Evolutionary conservation across 1,140 invertebrate genomes (phyloP).

Genomic region (Heliconius hewitsoni): DNA sequence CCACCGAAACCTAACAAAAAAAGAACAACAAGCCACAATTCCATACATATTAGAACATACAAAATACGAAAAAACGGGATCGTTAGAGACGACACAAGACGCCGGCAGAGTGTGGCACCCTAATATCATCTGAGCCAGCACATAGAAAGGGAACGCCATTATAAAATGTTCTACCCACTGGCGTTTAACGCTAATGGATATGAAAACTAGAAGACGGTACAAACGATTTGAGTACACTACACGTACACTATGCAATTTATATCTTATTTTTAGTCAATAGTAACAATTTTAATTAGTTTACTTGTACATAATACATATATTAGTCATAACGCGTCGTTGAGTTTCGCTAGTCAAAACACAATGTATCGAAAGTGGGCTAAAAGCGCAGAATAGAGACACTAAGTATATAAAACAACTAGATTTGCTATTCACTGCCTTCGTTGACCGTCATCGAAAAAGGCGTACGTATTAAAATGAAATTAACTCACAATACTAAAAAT

Average conservation of each 20-base stretch:
- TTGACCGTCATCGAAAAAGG: too few relatives aligned
- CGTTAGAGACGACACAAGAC: not conserved
- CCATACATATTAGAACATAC: not conserved
- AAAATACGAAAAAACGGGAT: not conserved
- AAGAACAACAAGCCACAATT: not conserved
- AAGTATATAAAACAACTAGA: too few relatives aligned
- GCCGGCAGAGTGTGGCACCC: not conserved
- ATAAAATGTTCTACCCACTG: not conserved
- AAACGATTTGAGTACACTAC: not conserved
- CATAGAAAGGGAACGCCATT: not conserved
- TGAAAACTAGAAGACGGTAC: not conserved
- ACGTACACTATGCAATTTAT: not conserved
- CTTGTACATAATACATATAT: not conserved
- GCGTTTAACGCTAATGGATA: not conserved
- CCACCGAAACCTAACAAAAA: not conserved
- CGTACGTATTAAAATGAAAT: too few relatives aligned
- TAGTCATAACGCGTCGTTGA: not conserved
- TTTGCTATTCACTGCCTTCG: too few relatives aligned
- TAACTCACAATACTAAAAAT: too few relatives aligned
- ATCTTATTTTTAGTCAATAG: not conserved
- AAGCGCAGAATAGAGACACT: too few relatives aligned
- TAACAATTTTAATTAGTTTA: not conserved
- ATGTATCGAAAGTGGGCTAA: too few relatives aligned
- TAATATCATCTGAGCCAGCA: conserved; percentile 4
- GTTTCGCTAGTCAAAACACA: not conserved